A percentile compares a stretch with the other conserved stretches of the same genome.
Conservation (phyloP, 2,888 invertebrate genomes). For the Dexiosoma caninum region DNA sequence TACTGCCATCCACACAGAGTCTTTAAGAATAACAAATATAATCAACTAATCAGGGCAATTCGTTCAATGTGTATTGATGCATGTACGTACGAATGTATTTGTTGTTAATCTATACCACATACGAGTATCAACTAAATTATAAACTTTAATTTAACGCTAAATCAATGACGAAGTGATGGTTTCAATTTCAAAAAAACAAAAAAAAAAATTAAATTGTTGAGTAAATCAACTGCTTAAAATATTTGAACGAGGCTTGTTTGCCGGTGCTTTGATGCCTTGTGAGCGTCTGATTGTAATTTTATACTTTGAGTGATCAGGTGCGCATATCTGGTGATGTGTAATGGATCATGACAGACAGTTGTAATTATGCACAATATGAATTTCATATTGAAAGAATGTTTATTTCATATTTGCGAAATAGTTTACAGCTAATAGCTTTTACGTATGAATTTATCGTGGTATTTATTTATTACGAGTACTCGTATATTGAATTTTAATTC, state of each 20-base stretch:
- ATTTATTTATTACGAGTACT: neutral
- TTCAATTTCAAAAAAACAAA: neutral
- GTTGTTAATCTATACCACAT: neutral
- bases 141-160: slow-evolving; percentile 13
- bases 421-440: neutral
- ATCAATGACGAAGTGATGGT: neutral
- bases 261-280: neutral
- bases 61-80: too few relatives aligned
- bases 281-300: slow-evolving; percentile 9
- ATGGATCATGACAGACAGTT: slow-evolving; percentile 32
- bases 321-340: slow-evolving; percentile 14
- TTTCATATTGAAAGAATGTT: slow-evolving; percentile 24
- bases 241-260: slow-evolving; percentile 10
- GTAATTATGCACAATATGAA: slow-evolving; percentile 6
- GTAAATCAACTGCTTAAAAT: neutral
- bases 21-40: too few relatives aligned
- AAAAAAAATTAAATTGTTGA: neutral
- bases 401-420: slow-evolving; percentile 15
- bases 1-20: too few relatives aligned
- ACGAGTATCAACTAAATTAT: neutral
- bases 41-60: neutral
- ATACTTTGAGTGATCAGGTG: slow-evolving; percentile 27
- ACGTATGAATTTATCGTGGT: neutral
- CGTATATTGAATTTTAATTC: neutral
- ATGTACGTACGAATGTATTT: too few relatives aligned